Evolutionary conservation across 2,113 vertebrate species (phyloP).

Genomic region (Parotia lawesii): DNA sequence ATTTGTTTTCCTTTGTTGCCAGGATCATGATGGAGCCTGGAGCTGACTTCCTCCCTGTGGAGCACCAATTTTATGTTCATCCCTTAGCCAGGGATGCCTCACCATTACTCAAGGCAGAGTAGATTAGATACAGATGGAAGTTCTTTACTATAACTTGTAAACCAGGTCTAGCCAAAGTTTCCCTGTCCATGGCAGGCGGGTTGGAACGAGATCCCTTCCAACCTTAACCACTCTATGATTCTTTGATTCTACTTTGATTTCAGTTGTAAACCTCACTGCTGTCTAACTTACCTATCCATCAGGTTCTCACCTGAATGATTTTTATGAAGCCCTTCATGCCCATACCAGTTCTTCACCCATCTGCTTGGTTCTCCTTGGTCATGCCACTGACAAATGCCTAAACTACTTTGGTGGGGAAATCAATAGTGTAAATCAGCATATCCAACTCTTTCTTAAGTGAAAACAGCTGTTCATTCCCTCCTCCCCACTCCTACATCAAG

Average conservation of each 20-base stretch:
- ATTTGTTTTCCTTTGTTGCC: neutral
- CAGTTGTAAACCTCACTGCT: neutral
- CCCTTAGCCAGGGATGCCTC: neutral
- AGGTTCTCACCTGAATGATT: neutral
- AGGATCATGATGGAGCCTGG: neutral
- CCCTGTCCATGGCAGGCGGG: no score
- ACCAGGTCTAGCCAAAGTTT: neutral
- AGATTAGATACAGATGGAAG: neutral
- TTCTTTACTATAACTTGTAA: neutral
- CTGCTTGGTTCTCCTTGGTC: neutral
- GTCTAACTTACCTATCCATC: neutral
- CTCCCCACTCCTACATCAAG: neutral
- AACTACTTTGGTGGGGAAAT: neutral
- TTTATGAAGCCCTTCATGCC: neutral
- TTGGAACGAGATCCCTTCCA: neutral
- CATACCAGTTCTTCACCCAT: neutral
- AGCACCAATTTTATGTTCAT: neutral
- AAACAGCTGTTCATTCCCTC: neutral
- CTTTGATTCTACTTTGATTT: neutral
- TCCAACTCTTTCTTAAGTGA: neutral
- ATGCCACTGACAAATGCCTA: no score
- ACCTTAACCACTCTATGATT: neutral
- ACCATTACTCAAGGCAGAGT: neutral
- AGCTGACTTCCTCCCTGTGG: neutral
- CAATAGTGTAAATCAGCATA: neutral